Evolutionary conservation across 2,113 vertebrate species (phyloP).

Genomic region (Amblyopsis rosae): DNA sequence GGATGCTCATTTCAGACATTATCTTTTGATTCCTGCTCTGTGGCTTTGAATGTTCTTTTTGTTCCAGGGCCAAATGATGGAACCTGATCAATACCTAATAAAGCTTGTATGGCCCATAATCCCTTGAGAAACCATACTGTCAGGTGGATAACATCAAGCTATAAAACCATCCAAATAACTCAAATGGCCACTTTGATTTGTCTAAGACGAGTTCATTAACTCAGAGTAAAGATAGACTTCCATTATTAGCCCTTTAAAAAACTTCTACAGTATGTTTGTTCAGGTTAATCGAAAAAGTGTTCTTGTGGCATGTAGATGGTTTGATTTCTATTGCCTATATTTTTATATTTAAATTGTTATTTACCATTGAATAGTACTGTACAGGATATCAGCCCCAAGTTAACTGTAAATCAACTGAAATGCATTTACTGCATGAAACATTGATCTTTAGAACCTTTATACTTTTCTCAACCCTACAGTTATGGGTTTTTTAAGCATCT

Average conservation of each 20-base stretch:
- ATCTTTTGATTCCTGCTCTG: conserved; percentile 52
- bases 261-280: not conserved
- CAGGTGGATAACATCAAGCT: conserved; percentile 33
- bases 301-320: no score
- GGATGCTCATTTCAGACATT: conserved; percentile 31
- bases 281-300: not conserved
- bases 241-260: not conserved
- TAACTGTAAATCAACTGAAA: not conserved
- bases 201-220: conserved; percentile 47
- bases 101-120: conserved; percentile 41
- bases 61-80: conserved; percentile 31
- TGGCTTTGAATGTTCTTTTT: conserved; percentile 28
- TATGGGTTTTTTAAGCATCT: not conserved
- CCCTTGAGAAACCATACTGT: conserved; percentile 31
- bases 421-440: not conserved
- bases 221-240: not conserved
- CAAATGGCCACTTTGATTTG: conserved; percentile 38
- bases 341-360: no score
- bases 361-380: no score
- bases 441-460: not conserved
- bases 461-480: not conserved
- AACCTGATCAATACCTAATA: conserved; percentile 71
- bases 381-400: not conserved
- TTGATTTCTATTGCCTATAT: no score
- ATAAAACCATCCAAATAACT: conserved; percentile 50